Percentiles rank a stretch among this genome's conserved stretches.
These are phyloP conservation scores for Mactromeris polynyma DNA, from an alignment of 2,888 invertebrate genomes.

Conservation along the genomic window DNA sequence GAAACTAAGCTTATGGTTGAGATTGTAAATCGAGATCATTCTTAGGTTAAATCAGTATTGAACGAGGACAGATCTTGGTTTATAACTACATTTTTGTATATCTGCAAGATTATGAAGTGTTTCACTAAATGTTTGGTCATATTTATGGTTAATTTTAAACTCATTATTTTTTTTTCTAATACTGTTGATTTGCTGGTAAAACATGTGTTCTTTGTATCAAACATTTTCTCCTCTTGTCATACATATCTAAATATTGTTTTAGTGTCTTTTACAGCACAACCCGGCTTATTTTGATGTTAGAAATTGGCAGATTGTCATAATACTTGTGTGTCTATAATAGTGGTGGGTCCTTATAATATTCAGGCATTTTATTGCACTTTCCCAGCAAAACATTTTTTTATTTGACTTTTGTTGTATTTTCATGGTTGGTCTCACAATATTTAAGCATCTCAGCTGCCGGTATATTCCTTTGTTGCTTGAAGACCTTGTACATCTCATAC, in stretches of 20 bases:
- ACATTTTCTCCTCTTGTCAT: background rate
- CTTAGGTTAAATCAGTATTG: no score
- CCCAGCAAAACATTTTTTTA: background rate
- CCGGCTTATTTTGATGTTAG: background rate
- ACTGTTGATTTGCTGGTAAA: background rate
- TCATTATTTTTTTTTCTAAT: background rate
- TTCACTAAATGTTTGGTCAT: no score
- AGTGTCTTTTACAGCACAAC: background rate
- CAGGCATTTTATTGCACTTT: background rate
- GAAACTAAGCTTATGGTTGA: no score
- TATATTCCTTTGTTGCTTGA: background rate
- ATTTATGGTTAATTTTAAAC: no score
- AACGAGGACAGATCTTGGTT: no score
- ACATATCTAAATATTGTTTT: background rate
- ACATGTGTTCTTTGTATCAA: background rate
- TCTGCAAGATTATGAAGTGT: no score
- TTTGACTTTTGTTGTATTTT: background rate
- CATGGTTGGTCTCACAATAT: background rate
- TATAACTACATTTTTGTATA: no score
- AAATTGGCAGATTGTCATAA: background rate
- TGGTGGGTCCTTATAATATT: background rate
- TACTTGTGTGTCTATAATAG: background rate
- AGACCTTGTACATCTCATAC: background rate
- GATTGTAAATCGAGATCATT: no score
- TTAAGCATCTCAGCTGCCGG: background rate